Percentiles rank a stretch among this genome's conserved stretches.
Conservation (phyloP, 2,113 vertebrate species). For the Gnathonemus longibarbis region DNA sequence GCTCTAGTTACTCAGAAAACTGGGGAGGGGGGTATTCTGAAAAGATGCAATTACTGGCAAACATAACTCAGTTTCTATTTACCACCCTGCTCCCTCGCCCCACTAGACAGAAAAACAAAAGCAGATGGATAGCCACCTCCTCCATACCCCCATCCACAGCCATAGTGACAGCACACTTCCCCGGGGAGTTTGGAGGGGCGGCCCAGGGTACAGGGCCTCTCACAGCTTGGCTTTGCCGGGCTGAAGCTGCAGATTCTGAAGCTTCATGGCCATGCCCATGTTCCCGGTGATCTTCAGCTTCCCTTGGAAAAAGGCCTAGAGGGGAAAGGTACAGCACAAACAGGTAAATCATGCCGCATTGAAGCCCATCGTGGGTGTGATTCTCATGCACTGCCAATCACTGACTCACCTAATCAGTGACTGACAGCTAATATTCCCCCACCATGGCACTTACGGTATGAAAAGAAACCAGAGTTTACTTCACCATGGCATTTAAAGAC, state of each 20-base stretch:
- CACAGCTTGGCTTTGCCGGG: conserved; percentile 83
- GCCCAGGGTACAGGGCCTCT: conserved; percentile 31
- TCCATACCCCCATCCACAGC: neutral
- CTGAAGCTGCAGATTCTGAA: conserved; percentile 79
- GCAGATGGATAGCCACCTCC: neutral
- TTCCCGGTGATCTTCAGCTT: conserved; percentile 87
- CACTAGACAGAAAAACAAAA: neutral
- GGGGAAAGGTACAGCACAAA: neutral
- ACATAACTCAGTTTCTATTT: neutral
- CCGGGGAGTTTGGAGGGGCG: neutral
- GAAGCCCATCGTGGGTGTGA: neutral
- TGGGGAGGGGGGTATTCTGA: neutral
- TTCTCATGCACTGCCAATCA: neutral
- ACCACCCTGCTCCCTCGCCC: no score
- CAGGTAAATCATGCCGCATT: neutral
- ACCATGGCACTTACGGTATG: neutral
- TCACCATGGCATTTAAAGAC: neutral
- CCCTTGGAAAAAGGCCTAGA: conserved; percentile 84
- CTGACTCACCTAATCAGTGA: neutral
- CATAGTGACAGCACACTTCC: neutral
- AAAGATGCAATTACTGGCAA: neutral
- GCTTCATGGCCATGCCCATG: conserved; percentile 91
- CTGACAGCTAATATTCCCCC: neutral
- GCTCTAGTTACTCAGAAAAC: neutral
- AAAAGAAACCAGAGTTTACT: no score